These are phyloP conservation scores for Hydraecia micacea DNA, from an alignment of 2,888 invertebrate species.

Conservation along the genomic window DNA sequence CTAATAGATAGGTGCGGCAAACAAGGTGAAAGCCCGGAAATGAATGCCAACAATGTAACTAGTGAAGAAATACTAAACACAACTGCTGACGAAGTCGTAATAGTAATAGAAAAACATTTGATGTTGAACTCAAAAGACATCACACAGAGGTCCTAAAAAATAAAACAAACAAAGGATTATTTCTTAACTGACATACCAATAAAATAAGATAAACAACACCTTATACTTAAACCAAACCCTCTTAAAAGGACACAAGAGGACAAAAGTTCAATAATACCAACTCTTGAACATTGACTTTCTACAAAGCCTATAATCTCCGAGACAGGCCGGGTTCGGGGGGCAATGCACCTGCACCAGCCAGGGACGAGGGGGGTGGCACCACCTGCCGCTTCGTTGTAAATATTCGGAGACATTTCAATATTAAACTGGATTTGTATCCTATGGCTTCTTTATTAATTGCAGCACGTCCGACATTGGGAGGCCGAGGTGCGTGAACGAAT, in stretches of 20 bases:
- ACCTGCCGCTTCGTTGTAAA: constrained; percentile 75
- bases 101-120: neutral
- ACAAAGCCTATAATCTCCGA: constrained; percentile 59
- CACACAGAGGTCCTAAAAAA: constrained; percentile 13
- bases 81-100: constrained; percentile 6
- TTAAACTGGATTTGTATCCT: constrained; percentile 56
- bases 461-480: constrained; percentile 46
- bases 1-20: constrained; percentile 46
- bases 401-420: constrained; percentile 67
- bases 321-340: constrained; percentile 72
- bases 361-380: constrained; percentile 62
- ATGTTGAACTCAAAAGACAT: neutral
- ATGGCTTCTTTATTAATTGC: constrained; percentile 57
- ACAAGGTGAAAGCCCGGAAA: constrained; percentile 37
- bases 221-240: constrained; percentile 18
- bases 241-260: constrained; percentile 46
- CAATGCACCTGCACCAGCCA: constrained; percentile 76
- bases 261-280: constrained; percentile 54
- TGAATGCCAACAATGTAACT: constrained; percentile 32
- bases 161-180: constrained; percentile 42
- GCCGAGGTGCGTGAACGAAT: constrained; percentile 25
- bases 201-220: constrained; percentile 36
- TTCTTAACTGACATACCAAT: constrained; percentile 18
- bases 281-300: constrained; percentile 54
- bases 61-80: constrained; percentile 23